phyloP scores from a whole-genome alignment of 1,140 invertebrate genomes.

The Danaus melanippus region DNA sequence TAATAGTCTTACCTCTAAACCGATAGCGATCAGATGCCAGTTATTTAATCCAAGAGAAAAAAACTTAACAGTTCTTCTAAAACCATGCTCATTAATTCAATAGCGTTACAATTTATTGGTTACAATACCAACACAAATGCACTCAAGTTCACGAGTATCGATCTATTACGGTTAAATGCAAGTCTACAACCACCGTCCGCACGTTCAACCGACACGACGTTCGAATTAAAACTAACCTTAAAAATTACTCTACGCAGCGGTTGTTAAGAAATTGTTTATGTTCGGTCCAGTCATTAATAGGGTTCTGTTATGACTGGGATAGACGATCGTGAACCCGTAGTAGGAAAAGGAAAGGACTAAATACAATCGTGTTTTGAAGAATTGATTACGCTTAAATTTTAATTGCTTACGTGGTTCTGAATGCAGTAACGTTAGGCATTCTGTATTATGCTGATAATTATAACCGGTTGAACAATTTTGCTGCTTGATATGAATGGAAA shows the following conservation, averaged over 20 bases:
- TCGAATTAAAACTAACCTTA: slow-evolving; percentile 64
- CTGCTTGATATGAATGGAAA: too few species aligned
- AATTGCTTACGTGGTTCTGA: too few species aligned
- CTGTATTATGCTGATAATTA: too few species aligned
- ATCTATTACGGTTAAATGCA: slow-evolving; percentile 19
- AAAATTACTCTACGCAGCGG: slow-evolving; percentile 53
- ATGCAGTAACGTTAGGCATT: too few species aligned
- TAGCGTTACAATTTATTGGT: too few species aligned
- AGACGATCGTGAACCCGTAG: slow-evolving; percentile 13
- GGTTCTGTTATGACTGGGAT: slow-evolving; percentile 34
- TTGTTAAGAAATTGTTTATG: slow-evolving; percentile 61
- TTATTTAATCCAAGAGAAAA: too few species aligned
- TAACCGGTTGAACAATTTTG: too few species aligned
- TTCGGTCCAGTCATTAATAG: slow-evolving; percentile 49
- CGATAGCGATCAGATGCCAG: too few species aligned
- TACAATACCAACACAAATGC: slow-evolving; percentile 9
- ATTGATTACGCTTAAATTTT: too few species aligned
- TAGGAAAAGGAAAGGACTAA: slow-evolving; percentile 32
- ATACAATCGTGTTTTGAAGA: background rate
- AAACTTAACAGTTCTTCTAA: too few species aligned
- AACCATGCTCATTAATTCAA: too few species aligned
- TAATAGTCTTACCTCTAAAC: too few species aligned
- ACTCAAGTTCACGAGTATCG: slow-evolving; percentile 20
- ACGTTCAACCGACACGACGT: slow-evolving; percentile 48
- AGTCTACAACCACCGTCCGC: slow-evolving; percentile 18